Base-by-base conservation (phyloP, 2,113 vertebrate genomes). In the Oreochromis aureus region DNA sequence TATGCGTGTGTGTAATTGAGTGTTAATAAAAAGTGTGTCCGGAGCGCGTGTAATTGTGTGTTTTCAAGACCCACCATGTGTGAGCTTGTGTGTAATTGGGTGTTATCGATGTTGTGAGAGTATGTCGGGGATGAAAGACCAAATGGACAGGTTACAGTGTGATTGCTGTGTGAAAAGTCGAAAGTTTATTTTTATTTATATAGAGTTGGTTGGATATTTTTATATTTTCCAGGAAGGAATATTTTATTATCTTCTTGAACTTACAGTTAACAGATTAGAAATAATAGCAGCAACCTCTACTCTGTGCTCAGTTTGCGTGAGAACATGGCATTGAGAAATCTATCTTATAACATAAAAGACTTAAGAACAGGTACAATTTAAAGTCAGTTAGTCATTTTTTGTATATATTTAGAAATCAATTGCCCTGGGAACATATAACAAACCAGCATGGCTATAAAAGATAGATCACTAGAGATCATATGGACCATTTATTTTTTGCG, bases 11-110 rank as follows among this genome's bases (percentile, higher is more conserved):
- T 97, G 96, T 96, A 97, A 96, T 97, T 96, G 96, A 96, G 95
- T 97, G 96, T 97, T 97, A 96, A 96, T 96, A 97, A 97, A 95
- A 96, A 94, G 95, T 96, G 96, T 95, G 95, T 96, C 95, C 95
- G 93, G 94, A 96, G 94, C 93, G 94, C 91, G 94, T 95, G 96
- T 96, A 96, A 96, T 96, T 96, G 95, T 96, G 94, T 96, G 96
- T 96, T 95, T 95, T 96, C 94, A 93, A 87, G 95, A 88, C 90
- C 91, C 93, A 86, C 95, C 94, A 89, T 94, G 94, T 94, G 95
- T 94, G 93, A 95, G 94, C 89, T 85, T 91, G 89, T 94, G 95
- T 95, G 95, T 96, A 96, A 97, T 97, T 95, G 95, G 93, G 92
- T 96, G 96, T 96, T 96, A 97, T 96, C 95, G 95, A 96, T 96